These are phyloP conservation scores for Buceros bicornis DNA, from an alignment of 2,797 vertebrate species.

Conservation along the genomic window DNA sequence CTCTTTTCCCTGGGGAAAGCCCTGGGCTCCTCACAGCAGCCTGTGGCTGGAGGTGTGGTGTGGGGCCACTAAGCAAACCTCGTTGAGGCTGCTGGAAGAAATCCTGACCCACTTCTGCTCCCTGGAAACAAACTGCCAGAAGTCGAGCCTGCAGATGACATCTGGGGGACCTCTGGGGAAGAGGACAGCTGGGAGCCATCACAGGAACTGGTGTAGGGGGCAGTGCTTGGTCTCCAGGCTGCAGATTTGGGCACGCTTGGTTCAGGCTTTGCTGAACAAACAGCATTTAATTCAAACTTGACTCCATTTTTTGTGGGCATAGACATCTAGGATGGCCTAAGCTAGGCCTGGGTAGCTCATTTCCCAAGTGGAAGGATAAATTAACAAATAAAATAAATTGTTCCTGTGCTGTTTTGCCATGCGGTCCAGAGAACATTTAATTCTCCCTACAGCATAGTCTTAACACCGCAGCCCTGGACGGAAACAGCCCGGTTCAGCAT, in stretches of 20 bases:
- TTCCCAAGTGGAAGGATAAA: not conserved
- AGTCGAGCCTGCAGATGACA: not conserved
- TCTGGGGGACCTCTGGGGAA: not conserved
- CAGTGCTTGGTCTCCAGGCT: not conserved
- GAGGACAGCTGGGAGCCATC: not conserved
- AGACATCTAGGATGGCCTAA: not conserved
- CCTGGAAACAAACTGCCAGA: not conserved
- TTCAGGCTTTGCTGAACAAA: not conserved
- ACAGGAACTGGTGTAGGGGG: not conserved
- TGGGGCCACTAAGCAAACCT: not conserved
- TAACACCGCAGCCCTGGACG: not conserved
- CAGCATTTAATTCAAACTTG: not conserved
- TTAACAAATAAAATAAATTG: not conserved
- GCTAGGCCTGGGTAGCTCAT: not conserved
- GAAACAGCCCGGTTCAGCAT: not conserved
- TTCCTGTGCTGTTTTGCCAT: not conserved
- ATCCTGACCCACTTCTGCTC: not conserved
- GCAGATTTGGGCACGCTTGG: not conserved
- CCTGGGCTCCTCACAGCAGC: not conserved
- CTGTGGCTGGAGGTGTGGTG: not conserved
- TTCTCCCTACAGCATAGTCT: not conserved
- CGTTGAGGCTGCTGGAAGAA: not conserved
- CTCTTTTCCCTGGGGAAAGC: not conserved
- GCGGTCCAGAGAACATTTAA: not conserved
- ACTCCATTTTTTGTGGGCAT: not conserved